A percentile compares a stretch with the other conserved stretches of the same genome.
phyloP scores from a whole-genome alignment of 1,140 invertebrate species.

The Octopus sinensis region DNA sequence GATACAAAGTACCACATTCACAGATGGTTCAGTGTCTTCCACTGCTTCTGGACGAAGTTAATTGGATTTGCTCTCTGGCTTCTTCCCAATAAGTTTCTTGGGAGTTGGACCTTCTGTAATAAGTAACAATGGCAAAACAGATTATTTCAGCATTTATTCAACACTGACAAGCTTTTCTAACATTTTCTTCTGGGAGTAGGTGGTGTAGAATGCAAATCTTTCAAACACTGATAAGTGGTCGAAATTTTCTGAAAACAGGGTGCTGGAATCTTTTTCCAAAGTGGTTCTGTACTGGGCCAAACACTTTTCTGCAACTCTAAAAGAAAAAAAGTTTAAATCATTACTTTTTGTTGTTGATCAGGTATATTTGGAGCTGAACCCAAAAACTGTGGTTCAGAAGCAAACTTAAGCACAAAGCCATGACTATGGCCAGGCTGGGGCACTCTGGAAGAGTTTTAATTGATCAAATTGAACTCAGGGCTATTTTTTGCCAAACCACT shows the following conservation, averaged over 20 bases:
- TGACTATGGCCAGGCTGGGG: too few relatives aligned
- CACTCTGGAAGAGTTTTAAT: too few relatives aligned
- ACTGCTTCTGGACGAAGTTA: constrained; percentile 24
- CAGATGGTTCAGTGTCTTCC: neutral
- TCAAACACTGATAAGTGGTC: neutral
- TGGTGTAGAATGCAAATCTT: constrained; percentile 3
- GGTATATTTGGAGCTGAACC: too few relatives aligned
- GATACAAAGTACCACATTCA: too few relatives aligned
- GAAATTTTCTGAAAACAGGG: neutral
- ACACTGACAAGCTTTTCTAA: constrained; percentile 14
- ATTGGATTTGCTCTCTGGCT: constrained; percentile 19
- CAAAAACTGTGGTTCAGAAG: too few relatives aligned
- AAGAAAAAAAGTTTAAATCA: neutral
- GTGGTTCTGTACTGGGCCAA: constrained; percentile 1
- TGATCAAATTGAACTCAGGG: too few relatives aligned
- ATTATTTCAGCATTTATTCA: neutral
- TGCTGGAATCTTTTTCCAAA: constrained; percentile 10
- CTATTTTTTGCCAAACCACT: too few relatives aligned
- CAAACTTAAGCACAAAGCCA: too few relatives aligned
- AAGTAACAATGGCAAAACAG: constrained; percentile 3
- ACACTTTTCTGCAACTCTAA: neutral
- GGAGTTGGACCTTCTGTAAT: constrained; percentile 21
- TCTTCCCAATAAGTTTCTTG: constrained; percentile 18
- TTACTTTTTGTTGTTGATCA: too few relatives aligned
- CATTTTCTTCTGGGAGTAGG: constrained; percentile 16